A percentile compares a stretch with the other conserved stretches of the same genome.
Evolutionary conservation across 1,140 invertebrate species (phyloP).

Genomic region (Ganaspis sp.): DNA sequence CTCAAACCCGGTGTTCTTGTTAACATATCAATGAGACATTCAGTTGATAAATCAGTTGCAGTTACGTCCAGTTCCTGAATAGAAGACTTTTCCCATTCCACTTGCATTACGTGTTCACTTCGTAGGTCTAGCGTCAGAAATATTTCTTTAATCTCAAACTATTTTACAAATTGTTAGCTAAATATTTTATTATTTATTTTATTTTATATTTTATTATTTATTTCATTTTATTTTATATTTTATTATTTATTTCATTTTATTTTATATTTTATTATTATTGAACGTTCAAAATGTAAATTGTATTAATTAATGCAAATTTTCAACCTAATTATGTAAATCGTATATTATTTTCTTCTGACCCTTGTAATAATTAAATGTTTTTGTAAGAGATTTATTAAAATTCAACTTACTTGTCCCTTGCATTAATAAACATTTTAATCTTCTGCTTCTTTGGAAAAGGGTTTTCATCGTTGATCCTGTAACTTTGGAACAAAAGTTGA

Average conservation of each 20-base stretch:
- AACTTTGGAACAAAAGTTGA: constrained; percentile 98
- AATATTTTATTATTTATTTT: too few species aligned
- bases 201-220: too few species aligned
- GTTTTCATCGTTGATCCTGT: constrained; percentile 97
- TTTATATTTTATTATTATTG: too few species aligned
- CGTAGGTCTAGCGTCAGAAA: constrained; percentile 81
- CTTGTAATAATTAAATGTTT: too few species aligned
- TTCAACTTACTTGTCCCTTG: constrained; percentile 90
- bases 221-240: too few species aligned
- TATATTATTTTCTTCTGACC: too few species aligned
- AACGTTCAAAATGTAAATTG: too few species aligned
- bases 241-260: not conserved
- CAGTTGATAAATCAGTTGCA: constrained; percentile 95
- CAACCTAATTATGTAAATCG: too few species aligned
- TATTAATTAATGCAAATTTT: too few species aligned
- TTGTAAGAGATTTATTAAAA: not conserved
- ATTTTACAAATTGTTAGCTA: too few species aligned
- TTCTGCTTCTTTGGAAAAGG: constrained; percentile 93
- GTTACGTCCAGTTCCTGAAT: constrained; percentile 97
- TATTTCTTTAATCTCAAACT: not conserved
- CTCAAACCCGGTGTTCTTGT: constrained; percentile 90
- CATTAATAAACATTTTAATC: constrained; percentile 94
- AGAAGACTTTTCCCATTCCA: constrained; percentile 98
- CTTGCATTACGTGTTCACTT: constrained; percentile 93
- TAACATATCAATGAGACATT: constrained; percentile 95